A percentile compares a stretch with the other conserved stretches of the same genome.
phyloP scores from a whole-genome alignment of 92 coral and sea anemone species.

The Umimayanthus kanabou region DNA sequence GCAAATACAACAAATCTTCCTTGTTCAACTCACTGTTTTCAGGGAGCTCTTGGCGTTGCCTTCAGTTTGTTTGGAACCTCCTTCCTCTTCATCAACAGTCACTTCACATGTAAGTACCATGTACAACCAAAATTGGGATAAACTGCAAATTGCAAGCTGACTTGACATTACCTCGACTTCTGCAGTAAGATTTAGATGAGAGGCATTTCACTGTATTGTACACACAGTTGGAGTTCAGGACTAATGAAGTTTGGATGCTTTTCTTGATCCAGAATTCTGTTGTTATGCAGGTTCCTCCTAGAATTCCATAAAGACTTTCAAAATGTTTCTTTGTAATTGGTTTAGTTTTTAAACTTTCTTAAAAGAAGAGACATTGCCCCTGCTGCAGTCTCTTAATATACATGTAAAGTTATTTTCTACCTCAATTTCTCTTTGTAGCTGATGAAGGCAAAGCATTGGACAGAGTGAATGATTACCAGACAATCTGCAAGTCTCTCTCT shows the following conservation, averaged over 20 bases:
- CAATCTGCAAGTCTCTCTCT: constrained; percentile 83
- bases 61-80: constrained; percentile 97
- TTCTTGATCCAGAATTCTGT: too few species aligned
- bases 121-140: too few species aligned
- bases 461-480: constrained; percentile 87
- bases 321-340: too few species aligned
- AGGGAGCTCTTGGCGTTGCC: constrained; percentile 95
- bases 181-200: too few species aligned
- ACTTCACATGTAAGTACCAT: constrained; percentile 86
- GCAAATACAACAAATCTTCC: neutral
- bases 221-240: too few species aligned
- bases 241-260: too few species aligned
- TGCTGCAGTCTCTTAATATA: neutral
- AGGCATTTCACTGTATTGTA: too few species aligned
- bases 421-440: constrained; percentile 53
- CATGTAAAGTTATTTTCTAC: neutral
- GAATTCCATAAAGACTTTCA: too few species aligned
- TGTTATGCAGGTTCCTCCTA: too few species aligned
- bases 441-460: constrained; percentile 92
- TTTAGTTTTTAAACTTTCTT: neutral
- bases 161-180: too few species aligned
- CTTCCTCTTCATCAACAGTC: constrained; percentile 90
- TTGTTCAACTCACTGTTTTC: too few species aligned
- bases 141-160: too few species aligned
- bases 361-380: neutral